Evolutionary conservation across 2,797 vertebrate species (phyloP), one percentile per base, ranked within the genome.

Genomic region (Dendrocincla tyrannina): DNA sequence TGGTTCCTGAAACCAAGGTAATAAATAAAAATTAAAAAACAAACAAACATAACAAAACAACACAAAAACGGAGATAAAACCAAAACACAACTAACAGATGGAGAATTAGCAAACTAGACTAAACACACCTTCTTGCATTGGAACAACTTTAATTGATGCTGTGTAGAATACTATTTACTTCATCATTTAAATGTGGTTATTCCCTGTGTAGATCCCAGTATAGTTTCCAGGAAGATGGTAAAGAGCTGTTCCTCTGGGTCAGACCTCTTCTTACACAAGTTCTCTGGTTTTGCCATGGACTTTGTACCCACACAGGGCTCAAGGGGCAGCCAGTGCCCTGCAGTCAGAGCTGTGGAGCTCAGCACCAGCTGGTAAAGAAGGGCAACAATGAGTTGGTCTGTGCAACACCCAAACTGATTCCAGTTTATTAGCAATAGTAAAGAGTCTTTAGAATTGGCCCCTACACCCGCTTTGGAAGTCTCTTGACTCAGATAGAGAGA

Each of bases 261-360:
- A 77, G n/a, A 25, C 3, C 11, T 68, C 20, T 59, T 69, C 2
- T 56, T 70, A 33, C 5, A 17, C 17, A 37, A 10, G 8, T 79
- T 59, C 32, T 37, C 18, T 5, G 35, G 60, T 70, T 50, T 55
- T 88, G 28, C 46, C 55, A 0, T 5, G 33, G 35, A 5, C 28
- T 75, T 44, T 32, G 17, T 42, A 18, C 32, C 52, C 27, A 14
- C 17, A 24, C 1, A 14, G 39, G 13, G n/a, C 0, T 0, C 17
- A 2, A 0, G 0, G 41, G 49, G 17, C 42, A 58, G 16, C 5
- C 53, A 62, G 32, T 14, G 19, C 46, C 42, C 28, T 49, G 15
- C 13, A 19, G 62, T 7, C 24, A 39, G 35, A 3, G 1, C 27
- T 6, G 3, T 7, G 55, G 32, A 11, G 14, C 11, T 23, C 32